Base-by-base conservation (phyloP, 23 tunicate species). In the Halocynthia roretzi region DNA sequence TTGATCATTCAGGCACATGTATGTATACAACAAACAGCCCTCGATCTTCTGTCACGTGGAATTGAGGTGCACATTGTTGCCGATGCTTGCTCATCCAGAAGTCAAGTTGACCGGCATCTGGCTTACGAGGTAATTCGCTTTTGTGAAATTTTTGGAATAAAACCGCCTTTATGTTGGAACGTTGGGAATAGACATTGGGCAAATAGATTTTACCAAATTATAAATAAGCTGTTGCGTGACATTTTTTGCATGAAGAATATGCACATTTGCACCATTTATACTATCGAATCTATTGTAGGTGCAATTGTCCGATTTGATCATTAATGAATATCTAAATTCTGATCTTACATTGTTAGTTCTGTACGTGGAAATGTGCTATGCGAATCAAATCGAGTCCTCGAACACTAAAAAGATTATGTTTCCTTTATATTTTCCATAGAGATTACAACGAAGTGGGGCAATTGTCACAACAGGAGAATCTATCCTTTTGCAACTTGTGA, bases 1-100 rank as follows among this genome's bases (percentile, higher is more conserved):
- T 17, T 15, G 70, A 4, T 56, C 8, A 15, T 44, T 17, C 50
- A 88, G 95, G 85, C 98, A 7, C 98, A 92, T 60, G 98, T 92
- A 7, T 92, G 98, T 69, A 82, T 92, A 12, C 98, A 92, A 73
- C 98, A 92, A 83, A 92, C 92, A 7, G 92, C 83, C 7, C 57
- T 82, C 8, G 98, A 92, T 68, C 65, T 92, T 8, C 53, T 81
- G 5, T 54, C 73, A 8, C 77, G 83, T 12, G 98, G 98, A 8
- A 87, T 81, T 40, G 87, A 92, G 6, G 98, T 92, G 54, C 88
- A 83, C 53, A 77, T 92, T 9, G 69, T 92, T 15, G 92, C 85
- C 9, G 98, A 92, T 86, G 98, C 98, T 7, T 77, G 85, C 53
- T 82, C 92, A 7, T 92, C 98, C 7, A 56, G 98, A 62, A 76